Evolutionary conservation across 2,113 vertebrate species (phyloP).

Genomic region (Myanophis thanlyinensis): DNA sequence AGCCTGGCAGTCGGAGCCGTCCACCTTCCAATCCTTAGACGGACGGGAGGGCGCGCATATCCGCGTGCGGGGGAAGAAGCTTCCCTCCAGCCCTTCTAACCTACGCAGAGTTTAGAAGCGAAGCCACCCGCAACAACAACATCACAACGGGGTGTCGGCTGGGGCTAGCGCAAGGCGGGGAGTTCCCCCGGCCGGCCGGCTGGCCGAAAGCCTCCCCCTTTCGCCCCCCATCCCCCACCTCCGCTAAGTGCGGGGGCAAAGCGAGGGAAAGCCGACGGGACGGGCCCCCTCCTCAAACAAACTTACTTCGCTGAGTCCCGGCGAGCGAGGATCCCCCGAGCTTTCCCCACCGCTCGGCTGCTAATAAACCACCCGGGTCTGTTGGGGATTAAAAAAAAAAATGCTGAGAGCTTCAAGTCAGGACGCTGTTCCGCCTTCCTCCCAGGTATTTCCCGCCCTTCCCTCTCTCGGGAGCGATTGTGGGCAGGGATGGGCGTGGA

Average conservation of each 20-base stretch:
- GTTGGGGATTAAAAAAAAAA: background rate
- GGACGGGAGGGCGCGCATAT: rapidly evolving
- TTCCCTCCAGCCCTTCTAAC: rapidly evolving
- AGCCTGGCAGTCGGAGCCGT: background rate
- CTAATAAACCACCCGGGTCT: background rate
- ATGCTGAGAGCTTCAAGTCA: constrained; percentile 27
- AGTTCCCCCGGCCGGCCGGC: background rate
- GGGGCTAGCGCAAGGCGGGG: too few species aligned
- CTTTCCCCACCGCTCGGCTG: background rate
- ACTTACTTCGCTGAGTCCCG: constrained; percentile 29
- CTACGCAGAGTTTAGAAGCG: background rate
- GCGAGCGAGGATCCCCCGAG: background rate
- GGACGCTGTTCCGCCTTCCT: constrained; percentile 15
- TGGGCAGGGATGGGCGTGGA: constrained; percentile 73
- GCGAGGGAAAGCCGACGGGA: background rate
- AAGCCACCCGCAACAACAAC: background rate
- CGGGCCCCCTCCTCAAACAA: background rate
- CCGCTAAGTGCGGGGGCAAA: too few species aligned
- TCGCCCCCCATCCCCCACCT: background rate
- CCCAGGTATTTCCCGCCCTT: constrained; percentile 64
- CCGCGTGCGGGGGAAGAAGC: too few species aligned
- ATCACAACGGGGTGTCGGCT: background rate
- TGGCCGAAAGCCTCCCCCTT: background rate
- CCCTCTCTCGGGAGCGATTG: constrained; percentile 57
- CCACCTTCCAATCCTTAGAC: background rate